Evolutionary conservation across 2,888 invertebrate species (phyloP).

Genomic region (Dolomedes plantarius): DNA sequence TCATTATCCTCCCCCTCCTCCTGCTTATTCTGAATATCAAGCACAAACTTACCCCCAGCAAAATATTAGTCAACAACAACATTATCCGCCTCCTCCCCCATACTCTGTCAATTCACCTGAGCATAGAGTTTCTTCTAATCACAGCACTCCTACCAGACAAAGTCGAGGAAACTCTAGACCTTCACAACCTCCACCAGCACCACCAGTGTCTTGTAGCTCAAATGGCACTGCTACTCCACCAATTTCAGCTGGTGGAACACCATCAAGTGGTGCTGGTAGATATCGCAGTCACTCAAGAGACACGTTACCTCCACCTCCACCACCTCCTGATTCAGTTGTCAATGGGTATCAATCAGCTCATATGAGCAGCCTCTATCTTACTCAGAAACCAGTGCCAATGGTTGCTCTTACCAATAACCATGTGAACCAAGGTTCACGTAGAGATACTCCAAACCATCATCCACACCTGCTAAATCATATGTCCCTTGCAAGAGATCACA

Average conservation of each 20-base stretch:
- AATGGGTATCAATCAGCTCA: slow-evolving; percentile 47
- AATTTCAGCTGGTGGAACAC: slow-evolving; percentile 71
- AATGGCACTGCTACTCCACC: slow-evolving; percentile 73
- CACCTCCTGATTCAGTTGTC: slow-evolving; percentile 74
- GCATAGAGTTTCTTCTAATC: slow-evolving; percentile 44
- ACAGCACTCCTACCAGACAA: slow-evolving; percentile 72
- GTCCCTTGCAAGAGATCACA: slow-evolving; percentile 45
- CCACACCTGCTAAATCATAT: slow-evolving; percentile 63
- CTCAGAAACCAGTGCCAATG: slow-evolving; percentile 56
- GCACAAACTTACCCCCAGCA: slow-evolving; percentile 74
- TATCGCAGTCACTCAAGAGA: slow-evolving; percentile 74
- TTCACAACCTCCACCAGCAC: slow-evolving; percentile 90
- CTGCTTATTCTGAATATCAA: slow-evolving; percentile 74
- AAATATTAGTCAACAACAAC: slow-evolving; percentile 54
- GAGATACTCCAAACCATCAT: slow-evolving; percentile 62
- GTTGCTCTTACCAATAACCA: slow-evolving; percentile 37
- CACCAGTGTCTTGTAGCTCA: slow-evolving; percentile 68
- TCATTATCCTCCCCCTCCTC: slow-evolving; percentile 75
- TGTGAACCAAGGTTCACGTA: slow-evolving; percentile 25
- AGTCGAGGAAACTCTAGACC: slow-evolving; percentile 76
- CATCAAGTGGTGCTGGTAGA: slow-evolving; percentile 71
- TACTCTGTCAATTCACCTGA: slow-evolving; percentile 73
- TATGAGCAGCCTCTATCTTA: slow-evolving; percentile 51
- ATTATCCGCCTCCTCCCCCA: slow-evolving; percentile 73
- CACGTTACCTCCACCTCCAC: slow-evolving; percentile 77